Base-by-base conservation (phyloP, 2,888 invertebrate species). In the Halictus ligatus region DNA sequence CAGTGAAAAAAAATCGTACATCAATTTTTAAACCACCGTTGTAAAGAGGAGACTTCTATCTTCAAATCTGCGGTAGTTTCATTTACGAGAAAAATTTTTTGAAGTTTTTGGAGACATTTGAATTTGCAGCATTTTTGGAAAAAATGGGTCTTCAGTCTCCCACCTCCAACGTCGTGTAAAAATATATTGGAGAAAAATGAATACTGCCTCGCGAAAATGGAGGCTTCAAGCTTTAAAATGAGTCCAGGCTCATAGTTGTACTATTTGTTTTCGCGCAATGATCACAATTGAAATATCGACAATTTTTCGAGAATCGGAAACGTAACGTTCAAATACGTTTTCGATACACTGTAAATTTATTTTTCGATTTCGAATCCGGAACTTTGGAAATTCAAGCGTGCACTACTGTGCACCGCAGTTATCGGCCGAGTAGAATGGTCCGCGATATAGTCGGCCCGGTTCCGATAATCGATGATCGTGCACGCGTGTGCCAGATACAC, bases 341-440 rank as follows among this genome's bases (percentile, higher is more conserved):
- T 10, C 3, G 21, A 54, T n/a, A 10, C 10, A n/a, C 3, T 54
- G 54, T n/a, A 54, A n/a, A 54, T n/a, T 3, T 54, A 21, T 54
- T 54, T 3, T 3, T 8, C 21, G 54, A 54, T n/a, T 54, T 54
- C n/a, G 54, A 2, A n/a, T 3, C 3, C 3, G 0, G 4, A 54
- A 21, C 54, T 54, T n/a, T 54, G 54, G 10, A n/a, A 54, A 54
- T 54, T n/a, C 8, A 54, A 54, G 21, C 50, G 50, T 21, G 43
- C 43, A 43, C 43, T 43, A 54, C 50, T 21, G 54, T n/a, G n/a
- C n/a, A 54, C 3, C 85, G 91, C 10, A 91, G 89, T 89, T 90
- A 92, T 91, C 91, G 82, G 91, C 76, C 93, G 92, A 94, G 94
- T 94, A 91, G 94, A 94, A 91, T 92, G 88, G 89, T 84, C 87